Conservation (phyloP, 2,888 invertebrate genomes). For the Shargacucullia verbasci region DNA sequence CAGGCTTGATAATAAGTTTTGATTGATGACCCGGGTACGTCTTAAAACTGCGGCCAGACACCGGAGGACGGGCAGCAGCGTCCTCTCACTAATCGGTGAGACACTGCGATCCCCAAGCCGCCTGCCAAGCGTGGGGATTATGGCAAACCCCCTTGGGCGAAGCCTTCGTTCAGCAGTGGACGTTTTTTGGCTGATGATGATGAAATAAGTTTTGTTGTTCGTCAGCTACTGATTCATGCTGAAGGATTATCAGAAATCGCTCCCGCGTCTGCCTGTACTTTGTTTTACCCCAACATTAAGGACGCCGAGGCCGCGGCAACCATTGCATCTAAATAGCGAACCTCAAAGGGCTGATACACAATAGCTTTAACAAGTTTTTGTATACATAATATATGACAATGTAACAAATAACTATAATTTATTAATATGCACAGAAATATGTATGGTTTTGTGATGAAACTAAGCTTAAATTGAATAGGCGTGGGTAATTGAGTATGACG, state of each 20-base stretch:
- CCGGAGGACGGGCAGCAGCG: no score
- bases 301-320: slow-evolving; percentile 11
- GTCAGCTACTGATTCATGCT: no score
- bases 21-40: no score
- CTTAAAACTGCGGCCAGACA: no score
- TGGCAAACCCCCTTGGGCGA: no score
- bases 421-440: slow-evolving; percentile 16
- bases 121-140: no score
- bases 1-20: no score
- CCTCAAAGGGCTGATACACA: slow-evolving; percentile 38
- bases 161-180: no score
- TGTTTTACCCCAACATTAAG: slow-evolving; percentile 22
- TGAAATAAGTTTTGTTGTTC: no score
- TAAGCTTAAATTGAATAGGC: slow-evolving; percentile 11
- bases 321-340: slow-evolving; percentile 18
- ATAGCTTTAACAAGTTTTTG: slow-evolving; percentile 14
- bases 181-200: no score
- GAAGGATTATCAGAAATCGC: slow-evolving; percentile 18
- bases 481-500: background rate
- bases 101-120: no score
- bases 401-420: slow-evolving; percentile 35
- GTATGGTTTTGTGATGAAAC: slow-evolving; percentile 19
- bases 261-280: slow-evolving; percentile 13
- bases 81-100: no score
- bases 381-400: slow-evolving; percentile 24